These are phyloP conservation scores for Pelecanus crispus DNA, from an alignment of 2,113 vertebrate genomes.

Conservation along the genomic window DNA sequence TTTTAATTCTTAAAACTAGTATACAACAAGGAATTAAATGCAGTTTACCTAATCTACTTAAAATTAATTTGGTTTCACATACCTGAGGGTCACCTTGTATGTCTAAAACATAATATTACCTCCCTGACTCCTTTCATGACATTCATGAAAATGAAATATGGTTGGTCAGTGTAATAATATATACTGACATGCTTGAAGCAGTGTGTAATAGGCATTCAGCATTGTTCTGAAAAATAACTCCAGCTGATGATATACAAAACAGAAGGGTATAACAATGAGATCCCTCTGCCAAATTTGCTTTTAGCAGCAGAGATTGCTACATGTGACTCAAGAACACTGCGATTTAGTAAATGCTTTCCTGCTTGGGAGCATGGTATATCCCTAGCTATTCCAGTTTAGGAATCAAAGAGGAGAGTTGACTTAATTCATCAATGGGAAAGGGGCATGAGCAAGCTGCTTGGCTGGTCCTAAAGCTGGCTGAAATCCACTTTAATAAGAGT, in stretches of 20 bases:
- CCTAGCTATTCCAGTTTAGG: not conserved
- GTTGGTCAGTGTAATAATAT: not conserved
- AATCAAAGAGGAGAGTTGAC: not conserved
- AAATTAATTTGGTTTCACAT: not conserved
- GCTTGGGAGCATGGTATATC: not conserved
- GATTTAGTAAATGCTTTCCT: not conserved
- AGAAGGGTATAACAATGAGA: not conserved
- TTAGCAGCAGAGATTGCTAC: not conserved
- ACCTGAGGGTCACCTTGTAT: not conserved
- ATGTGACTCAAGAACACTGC: not conserved
- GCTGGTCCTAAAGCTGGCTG: not conserved
- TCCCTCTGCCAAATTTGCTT: not conserved
- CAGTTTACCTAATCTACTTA: not conserved
- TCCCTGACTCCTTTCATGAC: not conserved
- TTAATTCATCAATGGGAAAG: not conserved
- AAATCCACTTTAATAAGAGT: not conserved
- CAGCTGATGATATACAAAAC: not conserved
- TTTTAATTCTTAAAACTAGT: not conserved
- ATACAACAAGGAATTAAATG: not conserved
- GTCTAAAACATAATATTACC: not conserved
- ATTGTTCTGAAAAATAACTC: constrained; percentile 10
- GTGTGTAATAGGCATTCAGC: not conserved
- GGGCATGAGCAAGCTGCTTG: not conserved
- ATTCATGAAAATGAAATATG: not conserved
- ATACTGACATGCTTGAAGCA: not conserved